Evolutionary conservation across 30 jellyfish, hydroid and myxozoan species (phyloP), one percentile per base, ranked within the genome.

Genomic region (Hydractinia symbiolongicarpus): DNA sequence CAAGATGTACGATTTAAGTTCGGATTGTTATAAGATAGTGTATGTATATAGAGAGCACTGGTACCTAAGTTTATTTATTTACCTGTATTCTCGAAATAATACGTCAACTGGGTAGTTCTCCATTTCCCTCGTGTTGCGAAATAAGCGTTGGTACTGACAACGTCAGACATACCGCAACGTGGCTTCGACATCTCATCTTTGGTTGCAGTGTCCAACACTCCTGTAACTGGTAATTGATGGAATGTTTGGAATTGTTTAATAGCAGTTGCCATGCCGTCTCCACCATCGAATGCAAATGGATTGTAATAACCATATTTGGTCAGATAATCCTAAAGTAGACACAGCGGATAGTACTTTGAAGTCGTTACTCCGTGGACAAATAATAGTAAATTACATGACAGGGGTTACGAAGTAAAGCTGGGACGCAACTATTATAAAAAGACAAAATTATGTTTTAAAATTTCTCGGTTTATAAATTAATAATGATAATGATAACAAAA

Each of bases 131-230:
- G 52, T 5, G 62, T 50, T n/a, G 40, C 61, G 68, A 9, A 50
- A 74, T 74, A 74, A 17, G 74, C 74, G 16, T 64, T 64, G 19
- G 9, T 51, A 64, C 40, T 64, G 19, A 51, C 52, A n/a, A 13
- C 17, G 40, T 64, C 74, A 64, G 74, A 64, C 74, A 64, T 64
- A n/a, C 74, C 74, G 40, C 74, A 64, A 7, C 74, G 9, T 64
- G 74, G 74, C 40, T 64, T 64, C 52, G 19, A 7, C 74, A 64
- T 64, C 17, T 64, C 74, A n/a, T 64, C 40, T 64, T 13, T 4
- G 16, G 74, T 64, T 64, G 19, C 74, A n/a, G 74, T 6, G 40
- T 64, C 74, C 9, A 64, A 7, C 9, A 64, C 74, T n/a, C 74
- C 74, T n/a, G 74, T 64, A n/a, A n/a, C 74, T 64, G 19, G 19